These are phyloP conservation scores for Petaurus breviceps DNA, from an alignment of 2,113 vertebrate species.

Conservation along the genomic window DNA sequence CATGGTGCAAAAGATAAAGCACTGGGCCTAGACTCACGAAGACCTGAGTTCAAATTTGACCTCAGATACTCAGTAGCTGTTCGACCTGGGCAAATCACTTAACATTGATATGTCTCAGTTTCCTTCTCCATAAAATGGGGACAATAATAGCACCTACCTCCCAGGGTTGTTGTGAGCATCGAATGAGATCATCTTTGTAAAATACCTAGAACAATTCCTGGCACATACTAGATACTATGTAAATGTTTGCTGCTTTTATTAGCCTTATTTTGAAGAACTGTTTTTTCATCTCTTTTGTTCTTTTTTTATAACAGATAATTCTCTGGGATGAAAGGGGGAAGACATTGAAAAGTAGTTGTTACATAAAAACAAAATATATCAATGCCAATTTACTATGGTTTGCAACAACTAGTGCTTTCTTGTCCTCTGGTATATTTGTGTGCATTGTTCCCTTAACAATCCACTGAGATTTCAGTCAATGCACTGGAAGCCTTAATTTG, in stretches of 20 bases:
- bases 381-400: not conserved
- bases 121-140: not conserved
- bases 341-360: not conserved
- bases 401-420: not conserved
- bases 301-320: not conserved
- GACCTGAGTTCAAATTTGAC: not conserved
- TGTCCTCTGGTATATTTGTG: not conserved
- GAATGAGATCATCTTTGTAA: not conserved
- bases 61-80: not conserved
- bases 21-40: not conserved
- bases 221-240: not conserved
- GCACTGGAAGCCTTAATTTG: not conserved
- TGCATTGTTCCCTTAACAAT: not conserved
- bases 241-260: not conserved
- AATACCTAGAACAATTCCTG: not conserved
- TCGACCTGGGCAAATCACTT: not conserved
- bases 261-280: not conserved
- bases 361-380: not conserved
- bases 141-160: not conserved
- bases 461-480: not conserved
- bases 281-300: not conserved
- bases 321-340: not conserved
- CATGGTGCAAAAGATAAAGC: not conserved
- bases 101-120: not conserved
- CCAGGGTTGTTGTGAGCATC: not conserved